A percentile compares a stretch with the other conserved stretches of the same genome.
Conservation (phyloP, 2,113 vertebrate genomes). For the Cryptotis parvus region DNA sequence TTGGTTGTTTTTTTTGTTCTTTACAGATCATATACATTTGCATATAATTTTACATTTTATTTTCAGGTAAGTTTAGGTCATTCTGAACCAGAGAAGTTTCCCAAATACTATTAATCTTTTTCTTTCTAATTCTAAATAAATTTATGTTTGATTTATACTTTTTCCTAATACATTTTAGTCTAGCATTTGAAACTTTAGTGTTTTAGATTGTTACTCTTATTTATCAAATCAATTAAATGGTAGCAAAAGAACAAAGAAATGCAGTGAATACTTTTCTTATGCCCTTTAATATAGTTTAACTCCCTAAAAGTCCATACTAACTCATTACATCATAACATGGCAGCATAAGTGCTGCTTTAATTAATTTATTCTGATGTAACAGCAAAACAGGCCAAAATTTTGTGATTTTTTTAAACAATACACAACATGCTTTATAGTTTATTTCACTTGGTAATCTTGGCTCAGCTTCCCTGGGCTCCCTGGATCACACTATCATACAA, state of each 20-base stretch:
- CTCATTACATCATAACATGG: neutral
- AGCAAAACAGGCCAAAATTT: neutral
- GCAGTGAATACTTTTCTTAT: neutral
- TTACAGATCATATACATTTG: neutral
- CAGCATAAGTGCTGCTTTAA: neutral
- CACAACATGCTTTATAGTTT: neutral
- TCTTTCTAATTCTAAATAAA: neutral
- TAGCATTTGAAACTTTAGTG: neutral
- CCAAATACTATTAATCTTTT: neutral
- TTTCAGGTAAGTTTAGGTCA: neutral
- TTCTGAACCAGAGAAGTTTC: neutral
- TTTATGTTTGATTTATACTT: neutral
- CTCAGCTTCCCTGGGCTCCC: neutral
- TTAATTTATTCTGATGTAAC: neutral
- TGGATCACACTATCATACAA: neutral
- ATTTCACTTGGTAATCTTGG: neutral
- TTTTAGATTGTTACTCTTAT: neutral
- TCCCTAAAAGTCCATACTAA: neutral
- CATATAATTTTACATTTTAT: neutral
- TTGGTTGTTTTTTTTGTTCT: neutral
- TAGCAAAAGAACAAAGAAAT: neutral
- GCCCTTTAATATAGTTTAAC: neutral
- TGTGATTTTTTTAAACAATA: neutral
- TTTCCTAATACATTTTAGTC: neutral
- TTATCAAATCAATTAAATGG: neutral